A percentile compares a stretch with the other conserved stretches of the same genome.
These are phyloP conservation scores for Mystacides longicornis DNA, from an alignment of 2,888 invertebrate species.

Conservation along the genomic window DNA sequence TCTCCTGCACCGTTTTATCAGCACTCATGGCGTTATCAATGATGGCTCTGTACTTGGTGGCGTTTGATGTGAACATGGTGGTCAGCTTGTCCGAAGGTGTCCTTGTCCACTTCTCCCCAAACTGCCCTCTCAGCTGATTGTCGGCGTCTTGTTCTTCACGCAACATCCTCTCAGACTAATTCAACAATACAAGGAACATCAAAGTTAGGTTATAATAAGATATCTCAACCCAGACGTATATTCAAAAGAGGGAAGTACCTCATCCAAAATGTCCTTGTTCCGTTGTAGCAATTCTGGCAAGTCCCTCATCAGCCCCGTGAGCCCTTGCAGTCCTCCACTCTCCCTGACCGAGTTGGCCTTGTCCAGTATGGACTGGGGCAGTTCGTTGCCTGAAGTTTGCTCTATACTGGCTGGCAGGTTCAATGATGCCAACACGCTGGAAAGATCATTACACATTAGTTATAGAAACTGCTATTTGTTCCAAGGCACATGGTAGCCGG, in stretches of 20 bases:
- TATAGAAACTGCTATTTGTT: no score
- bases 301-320: slow-evolving; percentile 71
- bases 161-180: slow-evolving; percentile 62
- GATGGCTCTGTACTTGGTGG: slow-evolving; percentile 88
- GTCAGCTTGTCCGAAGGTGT: slow-evolving; percentile 84
- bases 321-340: slow-evolving; percentile 66
- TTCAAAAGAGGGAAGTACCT: no score
- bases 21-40: slow-evolving; percentile 82
- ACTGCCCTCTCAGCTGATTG: slow-evolving; percentile 77
- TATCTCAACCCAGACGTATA: no score
- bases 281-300: slow-evolving; percentile 85
- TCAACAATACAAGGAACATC: background rate
- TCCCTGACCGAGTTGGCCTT: slow-evolving; percentile 73
- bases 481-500: no score
- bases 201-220: no score
- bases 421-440: slow-evolving; percentile 77
- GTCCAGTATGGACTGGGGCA: slow-evolving; percentile 84
- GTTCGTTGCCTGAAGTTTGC: slow-evolving; percentile 60
- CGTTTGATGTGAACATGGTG: slow-evolving; percentile 79
- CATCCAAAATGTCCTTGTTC: slow-evolving; percentile 91
- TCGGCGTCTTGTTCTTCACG: slow-evolving; percentile 91
- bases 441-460: no score
- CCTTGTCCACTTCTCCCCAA: slow-evolving; percentile 88
- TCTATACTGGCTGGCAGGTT: slow-evolving; percentile 97
- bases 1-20: slow-evolving; percentile 79